A percentile compares a stretch with the other conserved stretches of the same genome.
phyloP scores from a whole-genome alignment of 1,140 invertebrate genomes.

The Panagrolaimus sp. region DNA sequence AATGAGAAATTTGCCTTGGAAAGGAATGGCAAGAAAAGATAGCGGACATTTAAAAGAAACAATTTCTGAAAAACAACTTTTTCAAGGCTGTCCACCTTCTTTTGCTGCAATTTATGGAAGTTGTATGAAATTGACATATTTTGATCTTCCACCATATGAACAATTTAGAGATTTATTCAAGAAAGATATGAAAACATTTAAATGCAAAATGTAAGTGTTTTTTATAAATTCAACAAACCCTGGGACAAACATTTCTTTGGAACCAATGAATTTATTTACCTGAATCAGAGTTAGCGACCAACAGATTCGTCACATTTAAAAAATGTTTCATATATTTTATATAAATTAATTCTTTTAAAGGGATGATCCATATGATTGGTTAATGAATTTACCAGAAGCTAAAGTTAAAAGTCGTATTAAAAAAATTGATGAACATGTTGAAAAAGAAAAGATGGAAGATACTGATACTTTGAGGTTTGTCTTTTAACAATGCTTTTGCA shows the following conservation, averaged over 20 bases:
- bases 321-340: neutral
- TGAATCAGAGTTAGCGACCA: too few relatives aligned
- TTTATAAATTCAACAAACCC: too few relatives aligned
- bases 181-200: conserved; percentile 28
- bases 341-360: too few relatives aligned
- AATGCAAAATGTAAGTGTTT: conserved; percentile 34
- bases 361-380: conserved; percentile 46
- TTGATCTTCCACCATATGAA: conserved; percentile 36
- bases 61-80: conserved; percentile 31
- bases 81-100: conserved; percentile 35
- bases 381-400: neutral
- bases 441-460: conserved; percentile 36
- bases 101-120: conserved; percentile 28
- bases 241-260: too few relatives aligned
- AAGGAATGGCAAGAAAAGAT: conserved; percentile 40
- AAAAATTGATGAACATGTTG: conserved; percentile 31
- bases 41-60: conserved; percentile 32
- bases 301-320: too few relatives aligned
- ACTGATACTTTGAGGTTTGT: conserved; percentile 64
- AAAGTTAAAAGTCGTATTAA: neutral
- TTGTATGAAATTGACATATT: conserved; percentile 39
- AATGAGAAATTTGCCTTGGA: conserved; percentile 78
- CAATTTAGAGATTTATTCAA: conserved; percentile 28
- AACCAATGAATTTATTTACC: too few relatives aligned
- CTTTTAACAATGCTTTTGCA: too few relatives aligned